Percentiles rank a stretch among this genome's conserved stretches.
These are phyloP conservation scores for Amniataba percoides DNA, from an alignment of 2,797 vertebrate species.

Conservation along the genomic window DNA sequence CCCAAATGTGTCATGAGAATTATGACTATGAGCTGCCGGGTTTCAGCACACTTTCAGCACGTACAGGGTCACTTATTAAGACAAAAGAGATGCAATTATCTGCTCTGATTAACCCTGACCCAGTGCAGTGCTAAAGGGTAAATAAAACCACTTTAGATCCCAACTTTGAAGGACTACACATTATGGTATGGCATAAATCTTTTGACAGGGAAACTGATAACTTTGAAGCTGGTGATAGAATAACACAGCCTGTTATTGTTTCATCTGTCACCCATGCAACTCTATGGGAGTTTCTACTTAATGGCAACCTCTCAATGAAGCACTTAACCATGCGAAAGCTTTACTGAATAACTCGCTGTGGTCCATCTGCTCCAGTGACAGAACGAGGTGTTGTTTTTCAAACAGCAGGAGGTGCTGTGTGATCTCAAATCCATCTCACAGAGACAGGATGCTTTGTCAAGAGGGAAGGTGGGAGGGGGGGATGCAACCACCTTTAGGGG, in stretches of 20 bases:
- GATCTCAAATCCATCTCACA: conserved; percentile 65
- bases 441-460: conserved; percentile 29
- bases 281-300: conserved; percentile 32
- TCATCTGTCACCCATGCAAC: conserved; percentile 30
- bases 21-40: conserved; percentile 4
- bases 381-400: conserved; percentile 48
- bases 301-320: conserved; percentile 41
- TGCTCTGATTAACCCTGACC: background rate
- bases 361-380: conserved; percentile 25
- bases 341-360: conserved; percentile 22
- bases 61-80: conserved; percentile 7
- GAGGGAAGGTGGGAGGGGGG: background rate
- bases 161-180: conserved; percentile 19
- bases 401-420: conserved; percentile 82
- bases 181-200: conserved; percentile 20
- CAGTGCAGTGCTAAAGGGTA: background rate
- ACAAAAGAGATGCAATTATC: conserved; percentile 8
- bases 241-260: conserved; percentile 26
- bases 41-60: conserved; percentile 41
- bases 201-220: conserved; percentile 18
- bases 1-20: conserved; percentile 18
- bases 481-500: conserved; percentile 26
- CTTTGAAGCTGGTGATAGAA: conserved; percentile 16
- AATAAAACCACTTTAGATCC: conserved; percentile 32
- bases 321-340: conserved; percentile 36